Evolutionary conservation across 2,113 vertebrate species (phyloP), one percentile per base, ranked within the genome.

Genomic region (Pungitius pungitius): DNA sequence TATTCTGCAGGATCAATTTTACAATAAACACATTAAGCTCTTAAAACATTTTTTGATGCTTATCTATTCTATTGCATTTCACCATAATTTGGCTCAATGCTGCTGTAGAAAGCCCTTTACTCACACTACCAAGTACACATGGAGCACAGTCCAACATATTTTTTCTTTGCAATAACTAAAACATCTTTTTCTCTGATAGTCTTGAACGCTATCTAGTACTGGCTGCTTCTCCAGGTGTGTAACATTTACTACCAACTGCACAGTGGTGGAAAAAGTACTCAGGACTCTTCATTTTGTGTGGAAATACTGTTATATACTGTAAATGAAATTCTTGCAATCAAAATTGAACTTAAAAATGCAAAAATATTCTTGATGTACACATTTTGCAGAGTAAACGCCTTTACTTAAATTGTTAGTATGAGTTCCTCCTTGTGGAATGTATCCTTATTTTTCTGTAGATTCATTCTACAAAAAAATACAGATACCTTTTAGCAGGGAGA

Each of bases 1-100:
- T 14, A 13, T 69, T 58, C 62, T 64, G 60, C 13, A 56, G 33
- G 63, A 64, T n/a, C 20, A 5, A 52, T 30, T 59, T 13, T 10
- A 15, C 43, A 30, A 27, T 55, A 55, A 30, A 49, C 49, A 63
- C 30, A 45, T 26, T 9, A 2, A 35, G 52, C 20, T 27, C 39
- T 33, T 22, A 11, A 62, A 73, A 33, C 58, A 39, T 24, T 1
- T 75, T 26, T 57, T 60, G 27, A 37, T 24, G 35, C 13, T 39
- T 9, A 11, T 47, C 22, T 20, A 1, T 69, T 81, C 37, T 64
- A 35, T 58, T 14, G 42, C 13, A 40, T 84, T 71, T 66, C 71
- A 65, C 73, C 73, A 72, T 42, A 6, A 5, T 61, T 61, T 45
- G 42, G 49, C 49, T 30, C 9, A 13, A 0, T 37, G 77, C 43